These are phyloP conservation scores for Biston betularia DNA, from an alignment of 2,888 invertebrate species.

Conservation along the genomic window DNA sequence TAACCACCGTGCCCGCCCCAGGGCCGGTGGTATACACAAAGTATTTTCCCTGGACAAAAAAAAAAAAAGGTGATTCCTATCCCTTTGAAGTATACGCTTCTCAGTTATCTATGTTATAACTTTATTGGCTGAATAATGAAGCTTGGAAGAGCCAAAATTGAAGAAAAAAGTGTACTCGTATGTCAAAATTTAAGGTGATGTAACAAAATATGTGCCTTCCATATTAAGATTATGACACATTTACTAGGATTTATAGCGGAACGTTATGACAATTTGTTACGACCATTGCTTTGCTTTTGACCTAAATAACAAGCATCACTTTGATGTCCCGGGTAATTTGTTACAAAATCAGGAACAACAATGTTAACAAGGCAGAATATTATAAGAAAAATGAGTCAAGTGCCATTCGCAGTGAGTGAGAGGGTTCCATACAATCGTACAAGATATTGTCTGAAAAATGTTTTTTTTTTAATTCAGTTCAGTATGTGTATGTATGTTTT, in stretches of 20 bases:
- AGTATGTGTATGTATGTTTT: no score
- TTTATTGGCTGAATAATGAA: no score
- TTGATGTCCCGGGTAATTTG: slow-evolving; percentile 22
- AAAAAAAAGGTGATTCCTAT: no score
- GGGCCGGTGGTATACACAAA: no score
- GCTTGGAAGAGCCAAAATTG: neutral
- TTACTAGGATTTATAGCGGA: slow-evolving; percentile 36
- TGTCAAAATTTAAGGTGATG: slow-evolving; percentile 3
- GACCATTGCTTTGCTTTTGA: slow-evolving; percentile 38
- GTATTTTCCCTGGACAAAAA: no score
- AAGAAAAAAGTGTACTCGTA: neutral
- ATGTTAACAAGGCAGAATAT: neutral
- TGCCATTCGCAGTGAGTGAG: neutral
- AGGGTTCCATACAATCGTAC: neutral
- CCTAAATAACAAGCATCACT: slow-evolving; percentile 36
- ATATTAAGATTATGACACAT: slow-evolving; percentile 23
- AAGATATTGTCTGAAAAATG: no score
- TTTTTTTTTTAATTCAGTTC: no score
- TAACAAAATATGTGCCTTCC: slow-evolving; percentile 6
- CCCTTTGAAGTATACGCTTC: no score
- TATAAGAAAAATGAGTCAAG: neutral
- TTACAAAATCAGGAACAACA: slow-evolving; percentile 5
- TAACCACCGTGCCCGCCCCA: no score
- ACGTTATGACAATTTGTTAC: slow-evolving; percentile 43
- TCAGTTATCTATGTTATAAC: neutral